phyloP scores from a whole-genome alignment of 2,888 invertebrate species.

The Cordilura impudica region DNA sequence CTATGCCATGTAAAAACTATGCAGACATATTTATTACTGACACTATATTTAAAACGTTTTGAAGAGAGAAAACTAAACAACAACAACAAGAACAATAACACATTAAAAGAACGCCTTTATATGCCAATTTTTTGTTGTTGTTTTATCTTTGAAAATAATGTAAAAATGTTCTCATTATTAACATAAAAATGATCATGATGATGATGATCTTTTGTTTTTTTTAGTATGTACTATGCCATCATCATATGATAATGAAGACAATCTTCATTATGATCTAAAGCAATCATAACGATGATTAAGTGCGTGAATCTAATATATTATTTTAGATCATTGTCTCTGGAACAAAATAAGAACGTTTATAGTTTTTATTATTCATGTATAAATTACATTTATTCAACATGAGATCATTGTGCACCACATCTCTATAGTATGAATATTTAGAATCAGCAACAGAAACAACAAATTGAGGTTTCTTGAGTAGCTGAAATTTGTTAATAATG shows the following conservation, averaged over 20 bases:
- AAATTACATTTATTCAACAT: conserved; percentile 28
- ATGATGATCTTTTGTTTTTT: too few species aligned
- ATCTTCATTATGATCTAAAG: neutral
- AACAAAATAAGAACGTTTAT: neutral
- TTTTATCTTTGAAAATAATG: too few species aligned
- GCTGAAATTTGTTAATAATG: neutral
- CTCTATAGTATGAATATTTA: neutral
- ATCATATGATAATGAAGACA: neutral
- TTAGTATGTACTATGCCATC: neutral
- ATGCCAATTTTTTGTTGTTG: conserved; percentile 45
- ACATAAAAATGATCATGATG: too few species aligned
- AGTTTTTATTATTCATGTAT: neutral
- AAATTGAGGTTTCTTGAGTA: neutral
- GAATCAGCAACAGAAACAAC: neutral
- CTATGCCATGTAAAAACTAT: conserved; percentile 16
- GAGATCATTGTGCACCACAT: conserved; percentile 25
- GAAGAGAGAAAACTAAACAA: neutral
- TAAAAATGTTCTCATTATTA: too few species aligned
- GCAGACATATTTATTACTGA: conserved; percentile 44
- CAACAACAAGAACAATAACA: too few species aligned
- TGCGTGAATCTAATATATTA: conserved; percentile 5
- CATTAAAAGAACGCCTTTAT: conserved; percentile 14
- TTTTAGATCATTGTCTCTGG: conserved; percentile 28
- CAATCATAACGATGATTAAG: neutral
- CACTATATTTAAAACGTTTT: conserved; percentile 14